Evolutionary conservation across 2,113 vertebrate species (phyloP).

Genomic region (Pituophis catenifer): DNA sequence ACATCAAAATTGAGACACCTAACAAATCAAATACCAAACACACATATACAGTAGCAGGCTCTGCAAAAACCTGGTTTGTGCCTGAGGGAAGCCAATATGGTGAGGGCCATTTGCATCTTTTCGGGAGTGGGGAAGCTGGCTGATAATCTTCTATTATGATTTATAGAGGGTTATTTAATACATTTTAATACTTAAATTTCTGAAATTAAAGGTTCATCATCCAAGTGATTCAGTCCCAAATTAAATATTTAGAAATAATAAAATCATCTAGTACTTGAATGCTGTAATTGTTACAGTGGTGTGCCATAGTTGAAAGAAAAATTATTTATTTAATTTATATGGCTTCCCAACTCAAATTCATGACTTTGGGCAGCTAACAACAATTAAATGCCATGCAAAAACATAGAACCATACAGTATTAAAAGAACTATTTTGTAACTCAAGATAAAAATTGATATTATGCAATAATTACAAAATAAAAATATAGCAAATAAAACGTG

Average conservation of each 20-base stretch:
- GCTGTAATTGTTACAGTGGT: neutral
- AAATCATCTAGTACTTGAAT: neutral
- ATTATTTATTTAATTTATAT: neutral
- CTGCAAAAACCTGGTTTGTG: neutral
- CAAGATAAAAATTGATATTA: neutral
- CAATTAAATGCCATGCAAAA: neutral
- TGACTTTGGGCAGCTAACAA: neutral
- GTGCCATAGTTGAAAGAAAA: neutral
- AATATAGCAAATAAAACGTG: neutral
- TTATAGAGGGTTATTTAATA: conserved; percentile 54
- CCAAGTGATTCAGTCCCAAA: conserved; percentile 7
- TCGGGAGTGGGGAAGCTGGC: neutral
- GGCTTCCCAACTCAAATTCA: neutral
- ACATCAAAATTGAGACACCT: neutral
- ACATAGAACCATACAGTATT: neutral
- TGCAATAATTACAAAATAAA: neutral
- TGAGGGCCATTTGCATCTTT: neutral
- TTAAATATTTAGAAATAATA: neutral
- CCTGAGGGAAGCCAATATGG: neutral
- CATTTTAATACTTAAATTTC: conserved; percentile 50
- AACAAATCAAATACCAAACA: neutral
- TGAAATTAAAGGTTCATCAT: conserved; percentile 55
- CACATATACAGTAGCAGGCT: neutral
- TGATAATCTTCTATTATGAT: conserved; percentile 41
- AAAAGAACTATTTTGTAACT: neutral